These are phyloP conservation scores for Sinohyriopsis cumingii DNA, from an alignment of 2,888 invertebrate genomes.

Conservation along the genomic window DNA sequence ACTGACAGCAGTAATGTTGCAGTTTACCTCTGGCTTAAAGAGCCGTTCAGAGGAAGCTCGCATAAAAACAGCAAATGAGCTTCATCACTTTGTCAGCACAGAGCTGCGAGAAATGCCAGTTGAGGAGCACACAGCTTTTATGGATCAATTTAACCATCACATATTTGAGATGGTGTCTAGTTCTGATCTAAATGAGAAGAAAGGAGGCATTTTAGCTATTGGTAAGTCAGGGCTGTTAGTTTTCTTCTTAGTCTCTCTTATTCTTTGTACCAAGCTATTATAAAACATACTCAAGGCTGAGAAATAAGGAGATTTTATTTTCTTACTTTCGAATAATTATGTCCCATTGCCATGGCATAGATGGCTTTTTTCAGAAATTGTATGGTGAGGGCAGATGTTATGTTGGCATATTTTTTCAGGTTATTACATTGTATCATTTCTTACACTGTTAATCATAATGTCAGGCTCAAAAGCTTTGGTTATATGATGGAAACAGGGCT, in stretches of 20 bases:
- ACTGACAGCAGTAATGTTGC: constrained; percentile 35
- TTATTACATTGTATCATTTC: no score
- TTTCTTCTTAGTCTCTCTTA: background rate
- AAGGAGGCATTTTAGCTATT: constrained; percentile 95
- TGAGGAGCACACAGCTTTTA: constrained; percentile 91
- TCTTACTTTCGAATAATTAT: background rate
- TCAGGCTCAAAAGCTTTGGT: no score
- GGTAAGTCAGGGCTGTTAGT: constrained; percentile 40
- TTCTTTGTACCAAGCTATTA: background rate
- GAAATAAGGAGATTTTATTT: background rate
- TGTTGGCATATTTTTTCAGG: no score
- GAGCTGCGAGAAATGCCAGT: constrained; percentile 76
- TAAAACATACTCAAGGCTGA: background rate
- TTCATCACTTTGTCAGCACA: constrained; percentile 90
- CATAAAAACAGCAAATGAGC: constrained; percentile 88
- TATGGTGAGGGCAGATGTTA: no score
- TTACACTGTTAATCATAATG: no score
- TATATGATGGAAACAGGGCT: no score
- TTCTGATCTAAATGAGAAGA: constrained; percentile 92
- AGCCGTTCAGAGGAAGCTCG: constrained; percentile 89
- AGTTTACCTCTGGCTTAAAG: constrained; percentile 87
- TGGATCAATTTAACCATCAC: constrained; percentile 95
- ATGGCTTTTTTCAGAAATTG: no score
- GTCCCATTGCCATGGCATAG: no score
- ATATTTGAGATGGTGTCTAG: constrained; percentile 97